phyloP scores from a whole-genome alignment of 2,888 invertebrate genomes.

The Drosophila neutralis region DNA sequence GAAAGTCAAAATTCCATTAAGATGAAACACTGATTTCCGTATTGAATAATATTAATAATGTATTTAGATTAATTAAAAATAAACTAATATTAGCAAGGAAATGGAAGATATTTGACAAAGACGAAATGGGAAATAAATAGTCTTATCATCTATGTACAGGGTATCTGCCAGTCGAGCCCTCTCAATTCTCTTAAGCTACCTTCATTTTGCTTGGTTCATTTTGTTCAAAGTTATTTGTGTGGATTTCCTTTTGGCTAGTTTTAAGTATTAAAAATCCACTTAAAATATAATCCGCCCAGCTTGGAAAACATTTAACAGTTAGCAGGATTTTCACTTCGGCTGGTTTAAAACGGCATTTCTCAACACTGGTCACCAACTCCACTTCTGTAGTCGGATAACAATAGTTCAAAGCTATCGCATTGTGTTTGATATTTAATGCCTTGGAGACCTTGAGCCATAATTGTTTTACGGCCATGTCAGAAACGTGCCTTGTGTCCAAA shows the following conservation, averaged over 20 bases:
- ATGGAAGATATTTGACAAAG: no score
- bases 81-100: no score
- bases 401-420: conserved; percentile 10
- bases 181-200: no score
- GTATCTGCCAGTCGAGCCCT: background rate
- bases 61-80: no score
- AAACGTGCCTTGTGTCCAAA: conserved; percentile 43
- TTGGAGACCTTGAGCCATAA: conserved; percentile 48
- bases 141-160: background rate
- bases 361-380: background rate
- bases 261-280: background rate
- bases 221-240: background rate
- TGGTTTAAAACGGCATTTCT: background rate
- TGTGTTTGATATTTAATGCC: conserved; percentile 34
- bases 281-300: background rate
- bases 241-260: background rate
- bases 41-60: no score
- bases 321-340: background rate
- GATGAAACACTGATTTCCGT: no score
- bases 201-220: no score
- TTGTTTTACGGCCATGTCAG: conserved; percentile 47
- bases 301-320: background rate
- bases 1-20: no score
- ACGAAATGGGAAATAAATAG: no score
- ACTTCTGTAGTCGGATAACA: background rate